phyloP scores from a whole-genome alignment of 2,113 vertebrate species.

The Larimichthys polyactis region DNA sequence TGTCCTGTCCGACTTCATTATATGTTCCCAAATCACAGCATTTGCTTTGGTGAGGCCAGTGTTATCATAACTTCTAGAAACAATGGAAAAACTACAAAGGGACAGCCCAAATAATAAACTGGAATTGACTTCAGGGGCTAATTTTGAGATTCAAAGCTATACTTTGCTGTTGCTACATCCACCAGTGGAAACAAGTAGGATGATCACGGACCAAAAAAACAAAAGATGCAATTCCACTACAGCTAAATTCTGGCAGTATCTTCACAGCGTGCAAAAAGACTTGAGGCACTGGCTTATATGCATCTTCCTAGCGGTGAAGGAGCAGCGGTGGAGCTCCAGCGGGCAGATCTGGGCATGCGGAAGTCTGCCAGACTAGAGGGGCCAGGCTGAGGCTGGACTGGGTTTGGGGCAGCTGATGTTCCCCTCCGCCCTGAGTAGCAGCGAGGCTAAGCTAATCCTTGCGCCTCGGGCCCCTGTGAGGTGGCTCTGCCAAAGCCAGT shows the following conservation, averaged over 20 bases:
- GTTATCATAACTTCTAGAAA: not conserved
- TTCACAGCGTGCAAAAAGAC: constrained; percentile 39
- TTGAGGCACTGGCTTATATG: constrained; percentile 58
- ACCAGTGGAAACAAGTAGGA: constrained; percentile 46
- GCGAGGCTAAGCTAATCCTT: constrained; percentile 81
- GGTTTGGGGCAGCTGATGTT: constrained; percentile 71
- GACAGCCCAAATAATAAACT: not conserved
- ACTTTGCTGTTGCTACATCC: not conserved
- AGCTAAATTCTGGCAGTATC: constrained; percentile 50
- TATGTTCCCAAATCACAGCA: not conserved
- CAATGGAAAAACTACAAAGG: not conserved
- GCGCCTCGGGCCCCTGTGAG: constrained; percentile 75
- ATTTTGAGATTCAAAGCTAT: constrained; percentile 2
- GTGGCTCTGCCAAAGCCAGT: constrained; percentile 80
- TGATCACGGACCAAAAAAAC: constrained; percentile 3
- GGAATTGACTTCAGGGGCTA: not conserved
- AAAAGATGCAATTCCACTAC: constrained; percentile 54
- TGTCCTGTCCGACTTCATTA: not conserved
- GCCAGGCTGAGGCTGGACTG: constrained; percentile 62
- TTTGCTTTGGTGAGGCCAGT: not conserved
- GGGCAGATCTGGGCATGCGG: constrained; percentile 49
- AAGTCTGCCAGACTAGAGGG: constrained; percentile 71
- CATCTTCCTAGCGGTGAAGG: constrained; percentile 60
- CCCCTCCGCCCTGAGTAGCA: constrained; percentile 78
- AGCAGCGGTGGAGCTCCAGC: constrained; percentile 47